Conservation (phyloP, 1,140 invertebrate species). For the Drosophila eugracilis region DNA sequence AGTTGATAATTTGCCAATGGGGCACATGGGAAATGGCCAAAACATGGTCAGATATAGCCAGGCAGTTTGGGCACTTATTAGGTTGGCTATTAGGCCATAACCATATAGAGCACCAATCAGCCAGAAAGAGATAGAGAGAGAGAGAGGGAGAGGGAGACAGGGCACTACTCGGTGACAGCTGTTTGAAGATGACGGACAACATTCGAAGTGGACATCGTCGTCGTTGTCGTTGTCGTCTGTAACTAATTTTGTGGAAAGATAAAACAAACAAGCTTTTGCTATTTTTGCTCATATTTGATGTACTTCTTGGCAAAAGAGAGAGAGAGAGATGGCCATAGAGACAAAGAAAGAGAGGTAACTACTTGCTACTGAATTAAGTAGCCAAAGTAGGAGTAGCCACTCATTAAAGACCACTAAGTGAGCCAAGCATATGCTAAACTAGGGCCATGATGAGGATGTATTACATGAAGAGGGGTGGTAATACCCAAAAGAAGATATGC, state of each 20-base stretch:
- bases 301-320: conserved; percentile 26
- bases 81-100: conserved; percentile 71
- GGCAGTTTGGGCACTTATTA: conserved; percentile 60
- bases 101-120: conserved; percentile 68
- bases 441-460: conserved; percentile 27
- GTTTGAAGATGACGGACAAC: conserved; percentile 70
- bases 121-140: neutral
- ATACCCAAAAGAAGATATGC: neutral
- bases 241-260: conserved; percentile 75
- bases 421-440: conserved; percentile 63
- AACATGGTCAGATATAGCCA: conserved; percentile 40
- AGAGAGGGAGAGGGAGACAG: neutral
- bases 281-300: conserved; percentile 57
- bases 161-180: conserved; percentile 42
- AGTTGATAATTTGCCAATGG: conserved; percentile 81
- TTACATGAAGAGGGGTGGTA: neutral
- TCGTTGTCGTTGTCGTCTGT: conserved; percentile 59
- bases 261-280: conserved; percentile 52
- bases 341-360: neutral
- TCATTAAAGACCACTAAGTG: conserved; percentile 67
- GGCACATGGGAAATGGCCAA: conserved; percentile 76
- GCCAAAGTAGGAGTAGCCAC: conserved; percentile 18
- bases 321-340: conserved; percentile 3
- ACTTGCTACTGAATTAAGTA: conserved; percentile 49
- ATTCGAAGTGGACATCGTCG: conserved; percentile 62